A percentile compares a stretch with the other conserved stretches of the same genome.
Evolutionary conservation across 1,140 invertebrate species (phyloP).

Genomic region (Araneus ventricosus): DNA sequence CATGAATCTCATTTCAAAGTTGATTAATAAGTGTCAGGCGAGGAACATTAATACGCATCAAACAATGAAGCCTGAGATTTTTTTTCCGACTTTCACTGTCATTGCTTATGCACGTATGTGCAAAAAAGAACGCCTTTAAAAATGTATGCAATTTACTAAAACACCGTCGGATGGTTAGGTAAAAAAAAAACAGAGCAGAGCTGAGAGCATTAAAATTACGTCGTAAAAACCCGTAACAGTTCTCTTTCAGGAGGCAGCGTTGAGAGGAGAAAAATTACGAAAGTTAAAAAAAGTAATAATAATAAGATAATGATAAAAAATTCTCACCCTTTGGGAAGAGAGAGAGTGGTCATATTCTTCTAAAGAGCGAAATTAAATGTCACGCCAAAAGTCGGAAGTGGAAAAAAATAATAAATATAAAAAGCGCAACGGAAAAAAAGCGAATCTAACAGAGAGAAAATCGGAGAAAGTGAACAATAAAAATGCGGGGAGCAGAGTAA

Average conservation of each 20-base stretch:
- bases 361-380: conserved; percentile 73
- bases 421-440: conserved; percentile 29
- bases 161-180: conserved; percentile 13
- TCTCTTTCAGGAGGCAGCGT: background rate
- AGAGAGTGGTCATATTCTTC: conserved; percentile 62
- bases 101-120: conserved; percentile 3
- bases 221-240: conserved; percentile 54
- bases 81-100: background rate
- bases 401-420: conserved; percentile 34
- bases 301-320: conserved; percentile 72
- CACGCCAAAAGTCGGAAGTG: conserved; percentile 70
- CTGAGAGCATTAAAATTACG: conserved; percentile 51
- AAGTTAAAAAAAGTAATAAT: conserved; percentile 53
- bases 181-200: background rate
- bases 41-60: conserved; percentile 49
- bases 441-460: background rate
- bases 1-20: conserved; percentile 35
- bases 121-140: background rate
- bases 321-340: conserved; percentile 29
- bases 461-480: conserved; percentile 53
- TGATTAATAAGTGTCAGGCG: conserved; percentile 44
- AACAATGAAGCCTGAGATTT: background rate
- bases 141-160: background rate
- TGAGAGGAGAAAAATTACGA: conserved; percentile 28
- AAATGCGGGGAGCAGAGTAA: conserved; percentile 28